phyloP scores from a whole-genome alignment of 2,797 vertebrate species.

The Manis pentadactyla region DNA sequence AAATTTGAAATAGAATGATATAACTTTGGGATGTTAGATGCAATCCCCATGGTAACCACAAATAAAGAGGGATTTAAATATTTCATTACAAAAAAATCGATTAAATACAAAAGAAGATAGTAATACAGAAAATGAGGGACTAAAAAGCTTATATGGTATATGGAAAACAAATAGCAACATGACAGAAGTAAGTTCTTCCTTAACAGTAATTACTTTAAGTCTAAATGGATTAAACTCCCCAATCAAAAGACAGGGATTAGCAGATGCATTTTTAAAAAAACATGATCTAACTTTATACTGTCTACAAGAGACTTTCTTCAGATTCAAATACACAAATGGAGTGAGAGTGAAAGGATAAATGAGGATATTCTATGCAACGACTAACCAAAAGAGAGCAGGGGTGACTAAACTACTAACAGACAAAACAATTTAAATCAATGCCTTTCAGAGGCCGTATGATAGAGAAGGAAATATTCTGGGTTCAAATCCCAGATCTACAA shows the following conservation, averaged over 20 bases:
- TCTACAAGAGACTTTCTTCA: not conserved
- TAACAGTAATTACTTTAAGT: not conserved
- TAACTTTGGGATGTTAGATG: not conserved
- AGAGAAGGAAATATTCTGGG: not conserved
- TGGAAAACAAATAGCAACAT: not conserved
- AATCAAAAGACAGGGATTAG: not conserved
- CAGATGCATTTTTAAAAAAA: not conserved
- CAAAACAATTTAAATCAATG: not conserved
- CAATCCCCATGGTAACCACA: not conserved
- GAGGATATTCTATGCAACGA: too few species aligned
- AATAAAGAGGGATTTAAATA: not conserved
- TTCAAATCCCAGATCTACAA: not conserved
- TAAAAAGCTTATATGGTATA: not conserved
- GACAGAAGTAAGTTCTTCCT: not conserved
- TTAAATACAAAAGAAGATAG: not conserved
- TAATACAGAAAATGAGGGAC: not conserved
- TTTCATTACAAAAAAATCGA: not conserved
- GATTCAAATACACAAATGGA: not conserved
- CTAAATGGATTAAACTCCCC: not conserved
- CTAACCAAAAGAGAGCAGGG: not conserved
- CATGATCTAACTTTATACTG: not conserved
- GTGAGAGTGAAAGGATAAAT: not conserved
- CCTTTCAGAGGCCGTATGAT: not conserved
- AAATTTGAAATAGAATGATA: not conserved
- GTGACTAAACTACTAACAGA: not conserved